Percentiles rank a stretch among this genome's conserved stretches.
phyloP scores from a whole-genome alignment of 2,797 vertebrate species.

The Acropternis orthonyx region DNA sequence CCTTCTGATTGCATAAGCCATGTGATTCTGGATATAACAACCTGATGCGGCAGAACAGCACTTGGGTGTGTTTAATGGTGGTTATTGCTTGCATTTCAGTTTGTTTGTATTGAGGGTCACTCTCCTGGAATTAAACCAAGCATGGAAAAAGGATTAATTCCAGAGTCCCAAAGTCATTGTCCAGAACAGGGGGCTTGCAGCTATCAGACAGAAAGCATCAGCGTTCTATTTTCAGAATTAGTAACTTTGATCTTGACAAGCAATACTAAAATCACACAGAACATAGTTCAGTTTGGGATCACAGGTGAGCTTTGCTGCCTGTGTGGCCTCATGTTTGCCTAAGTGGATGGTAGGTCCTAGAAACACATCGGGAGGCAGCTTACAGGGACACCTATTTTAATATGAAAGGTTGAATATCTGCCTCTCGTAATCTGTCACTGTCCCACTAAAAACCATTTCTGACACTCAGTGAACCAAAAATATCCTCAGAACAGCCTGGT shows the following conservation, averaged over 20 bases:
- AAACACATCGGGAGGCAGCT: not conserved
- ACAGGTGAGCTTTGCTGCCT: not conserved
- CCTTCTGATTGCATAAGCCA: rapidly evolving
- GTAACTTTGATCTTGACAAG: not conserved
- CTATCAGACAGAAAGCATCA: not conserved
- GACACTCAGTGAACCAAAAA: not conserved
- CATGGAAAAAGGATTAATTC: not conserved
- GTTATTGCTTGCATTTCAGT: not conserved
- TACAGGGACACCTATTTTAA: not conserved
- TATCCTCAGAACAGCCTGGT: not conserved
- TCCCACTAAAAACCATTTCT: not conserved
- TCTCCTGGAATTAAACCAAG: not conserved
- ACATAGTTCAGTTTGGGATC: not conserved
- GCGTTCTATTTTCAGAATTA: not conserved
- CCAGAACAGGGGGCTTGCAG: rapidly evolving
- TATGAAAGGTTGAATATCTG: not conserved
- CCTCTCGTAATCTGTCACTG: not conserved
- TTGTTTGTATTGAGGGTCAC: not conserved
- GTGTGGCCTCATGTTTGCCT: not conserved
- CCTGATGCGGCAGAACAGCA: rapidly evolving
- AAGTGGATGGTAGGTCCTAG: not conserved
- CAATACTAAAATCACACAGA: not conserved
- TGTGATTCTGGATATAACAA: not conserved
- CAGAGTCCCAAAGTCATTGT: not conserved
- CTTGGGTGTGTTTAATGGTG: not conserved